Conservation (phyloP, 2,113 vertebrate genomes). For the Sturnira hondurensis region DNA sequence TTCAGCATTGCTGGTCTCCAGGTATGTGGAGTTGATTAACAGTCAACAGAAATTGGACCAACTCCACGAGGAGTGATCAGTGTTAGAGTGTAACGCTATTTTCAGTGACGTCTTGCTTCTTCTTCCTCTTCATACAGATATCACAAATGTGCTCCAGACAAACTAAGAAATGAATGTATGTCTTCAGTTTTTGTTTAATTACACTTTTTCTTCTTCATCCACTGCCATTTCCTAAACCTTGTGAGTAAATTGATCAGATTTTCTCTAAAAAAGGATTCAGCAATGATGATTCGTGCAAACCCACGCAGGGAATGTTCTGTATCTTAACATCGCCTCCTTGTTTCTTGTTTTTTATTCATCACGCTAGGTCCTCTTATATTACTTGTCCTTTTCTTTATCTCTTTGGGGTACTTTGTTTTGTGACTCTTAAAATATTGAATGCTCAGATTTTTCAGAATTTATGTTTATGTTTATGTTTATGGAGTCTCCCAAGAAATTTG, state of each 20-base stretch:
- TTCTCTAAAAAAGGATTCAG: not conserved
- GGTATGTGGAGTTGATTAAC: slow-evolving; percentile 65
- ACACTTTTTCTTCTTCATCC: not conserved
- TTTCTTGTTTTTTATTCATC: not conserved
- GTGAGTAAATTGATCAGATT: not conserved
- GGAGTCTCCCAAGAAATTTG: not conserved
- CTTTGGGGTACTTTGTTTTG: not conserved
- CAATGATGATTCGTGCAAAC: not conserved
- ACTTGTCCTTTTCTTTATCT: not conserved
- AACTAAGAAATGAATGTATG: not conserved
- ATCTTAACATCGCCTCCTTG: not conserved
- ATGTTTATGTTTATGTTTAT: not conserved
- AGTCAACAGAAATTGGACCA: slow-evolving; percentile 54
- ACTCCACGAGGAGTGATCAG: not conserved
- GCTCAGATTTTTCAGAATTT: not conserved
- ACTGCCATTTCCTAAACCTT: not conserved
- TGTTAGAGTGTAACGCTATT: not conserved
- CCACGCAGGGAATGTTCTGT: not conserved
- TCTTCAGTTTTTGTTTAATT: not conserved
- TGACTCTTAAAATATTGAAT: not conserved
- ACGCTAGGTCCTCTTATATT: not conserved
- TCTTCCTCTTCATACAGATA: not conserved
- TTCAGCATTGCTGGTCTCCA: slow-evolving; percentile 69
- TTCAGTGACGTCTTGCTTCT: not conserved
- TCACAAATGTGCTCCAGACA: not conserved